Percentiles rank a stretch among this genome's conserved stretches.
Conservation (phyloP, 2,888 invertebrate genomes). For the Epinotia brunnichana region DNA sequence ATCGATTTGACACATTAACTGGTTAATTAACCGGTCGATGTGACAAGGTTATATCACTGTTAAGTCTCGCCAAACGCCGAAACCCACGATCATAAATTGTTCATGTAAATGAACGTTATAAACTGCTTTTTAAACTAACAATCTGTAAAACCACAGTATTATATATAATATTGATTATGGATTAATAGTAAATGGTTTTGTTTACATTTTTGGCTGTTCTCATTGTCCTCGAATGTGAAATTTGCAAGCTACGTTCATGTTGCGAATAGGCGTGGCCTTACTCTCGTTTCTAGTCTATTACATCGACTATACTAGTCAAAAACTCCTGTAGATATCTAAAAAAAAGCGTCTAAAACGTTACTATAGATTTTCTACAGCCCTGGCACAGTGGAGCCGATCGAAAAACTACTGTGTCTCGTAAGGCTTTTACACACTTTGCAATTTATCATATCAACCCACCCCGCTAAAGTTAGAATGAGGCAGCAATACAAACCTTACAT, state of each 20-base stretch:
- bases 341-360: conserved; percentile 5
- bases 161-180: not conserved
- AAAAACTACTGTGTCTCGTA: not conserved
- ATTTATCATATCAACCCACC: too few relatives aligned
- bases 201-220: conserved; percentile 14
- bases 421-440: not conserved
- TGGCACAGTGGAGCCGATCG: not conserved
- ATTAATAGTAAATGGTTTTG: not conserved
- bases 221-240: not conserved
- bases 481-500: too few relatives aligned
- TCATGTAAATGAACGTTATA: too few relatives aligned
- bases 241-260: conserved; percentile 8
- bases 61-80: too few relatives aligned
- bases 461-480: too few relatives aligned
- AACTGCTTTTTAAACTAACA: not conserved
- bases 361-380: not conserved
- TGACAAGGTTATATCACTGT: too few relatives aligned
- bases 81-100: too few relatives aligned
- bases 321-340: not conserved
- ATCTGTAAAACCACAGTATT: not conserved
- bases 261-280: conserved; percentile 17
- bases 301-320: conserved; percentile 22
- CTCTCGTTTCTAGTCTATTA: not conserved
- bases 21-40: too few relatives aligned
- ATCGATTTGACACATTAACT: too few relatives aligned